Conservation (phyloP, 2,797 vertebrate genomes). For the Crenichthys baileyi region DNA sequence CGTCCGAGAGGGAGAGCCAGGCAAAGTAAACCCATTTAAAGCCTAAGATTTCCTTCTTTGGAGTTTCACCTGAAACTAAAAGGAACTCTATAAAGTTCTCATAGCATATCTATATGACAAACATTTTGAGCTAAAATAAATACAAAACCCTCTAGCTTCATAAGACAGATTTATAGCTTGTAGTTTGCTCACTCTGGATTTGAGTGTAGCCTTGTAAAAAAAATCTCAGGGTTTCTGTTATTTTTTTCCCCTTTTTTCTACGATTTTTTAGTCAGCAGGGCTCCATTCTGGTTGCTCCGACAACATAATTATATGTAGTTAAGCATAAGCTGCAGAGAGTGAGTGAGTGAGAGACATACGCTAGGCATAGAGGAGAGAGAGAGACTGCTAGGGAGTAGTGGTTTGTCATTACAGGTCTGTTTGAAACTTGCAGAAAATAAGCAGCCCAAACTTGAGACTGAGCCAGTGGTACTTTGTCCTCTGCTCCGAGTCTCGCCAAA, state of each 20-base stretch:
- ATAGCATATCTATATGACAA: constrained; percentile 17
- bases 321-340: constrained; percentile 64
- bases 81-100: constrained; percentile 18
- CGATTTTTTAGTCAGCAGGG: constrained; percentile 37
- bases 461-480: constrained; percentile 49
- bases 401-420: constrained; percentile 83
- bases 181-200: constrained; percentile 38
- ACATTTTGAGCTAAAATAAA: constrained; percentile 31
- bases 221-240: constrained; percentile 33
- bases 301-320: constrained; percentile 84
- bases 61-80: constrained; percentile 61
- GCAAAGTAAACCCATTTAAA: constrained; percentile 73
- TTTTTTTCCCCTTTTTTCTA: constrained; percentile 33
- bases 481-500: constrained; percentile 56
- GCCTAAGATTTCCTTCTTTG: constrained; percentile 65
- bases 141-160: constrained; percentile 14
- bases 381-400: constrained; percentile 64
- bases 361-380: constrained; percentile 47
- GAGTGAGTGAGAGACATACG: constrained; percentile 53
- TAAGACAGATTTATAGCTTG: constrained; percentile 38
- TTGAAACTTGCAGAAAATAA: constrained; percentile 82
- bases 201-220: constrained; percentile 53
- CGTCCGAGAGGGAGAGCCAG: constrained; percentile 29
- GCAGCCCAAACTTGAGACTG: constrained; percentile 63
- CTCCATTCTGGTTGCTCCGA: constrained; percentile 75